Base-by-base conservation (phyloP, 2,113 vertebrate genomes). In the Hemiscyllium ocellatum region DNA sequence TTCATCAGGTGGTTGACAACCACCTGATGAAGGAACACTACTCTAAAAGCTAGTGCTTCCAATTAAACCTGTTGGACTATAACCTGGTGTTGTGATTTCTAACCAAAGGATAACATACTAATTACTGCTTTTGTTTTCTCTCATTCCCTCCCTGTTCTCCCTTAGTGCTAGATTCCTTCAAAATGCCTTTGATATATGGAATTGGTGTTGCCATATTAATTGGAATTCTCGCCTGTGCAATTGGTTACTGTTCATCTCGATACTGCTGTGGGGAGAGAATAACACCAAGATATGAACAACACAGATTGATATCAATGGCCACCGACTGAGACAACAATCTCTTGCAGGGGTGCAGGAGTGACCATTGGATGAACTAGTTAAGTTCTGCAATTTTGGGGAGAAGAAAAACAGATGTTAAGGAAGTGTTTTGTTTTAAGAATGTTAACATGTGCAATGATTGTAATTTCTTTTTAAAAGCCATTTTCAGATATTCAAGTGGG, bases 101-200 rank as follows among this genome's bases (percentile, higher is more conserved):
- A n/a, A n/a, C n/a, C n/a, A n/a, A n/a, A n/a, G n/a, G n/a, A n/a
- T n/a, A n/a, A n/a, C n/a, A n/a, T 29, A 95, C 24, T 95, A 52
- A 95, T 26, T 72, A 0, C 24, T 69, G 66, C 0, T 24, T 94
- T 94, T n/a, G 42, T n/a, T 94, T n/a, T 93, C 19, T 66, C n/a
- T 66, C 47, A 7, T 89, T 26, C 86, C 24, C 24, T 68, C 19
- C 90, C 17, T 50, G 6, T n/a, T 33, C n/a, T 69, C 69, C 24
- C 95, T 89, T 97, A 99, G 99, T 99, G 96, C 98, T 99, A 98
- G 98, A 98, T 13, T 98, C 99, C 95, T 98, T 99, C 97, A 98
- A 98, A 98, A 97, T 98, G 50, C 99, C 99, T 0, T 97, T 99
- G 96, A 96, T 99, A 96, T 99, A 99, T 8, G 99, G 99, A 3